Conservation (phyloP, 2,888 invertebrate species). For the Heteropelma amictum region DNA sequence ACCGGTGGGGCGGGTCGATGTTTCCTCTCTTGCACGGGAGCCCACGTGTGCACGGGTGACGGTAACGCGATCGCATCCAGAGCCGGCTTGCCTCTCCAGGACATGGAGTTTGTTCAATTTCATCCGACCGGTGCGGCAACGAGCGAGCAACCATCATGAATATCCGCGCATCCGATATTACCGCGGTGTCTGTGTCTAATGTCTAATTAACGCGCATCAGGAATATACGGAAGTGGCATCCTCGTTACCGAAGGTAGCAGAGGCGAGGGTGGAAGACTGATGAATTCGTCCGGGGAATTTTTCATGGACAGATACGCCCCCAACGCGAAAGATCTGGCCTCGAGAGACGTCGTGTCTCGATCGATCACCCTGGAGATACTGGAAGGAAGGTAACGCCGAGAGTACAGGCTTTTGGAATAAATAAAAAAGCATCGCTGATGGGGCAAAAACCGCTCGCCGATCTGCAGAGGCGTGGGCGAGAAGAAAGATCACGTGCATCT, state of each 20-base stretch:
- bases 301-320: slow-evolving; percentile 99
- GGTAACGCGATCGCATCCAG: slow-evolving; percentile 96
- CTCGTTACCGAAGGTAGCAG: slow-evolving; percentile 98
- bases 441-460: too few species aligned
- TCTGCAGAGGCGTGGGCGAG: slow-evolving; percentile 93
- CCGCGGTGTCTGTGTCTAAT: not conserved
- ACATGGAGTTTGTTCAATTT: slow-evolving; percentile 99
- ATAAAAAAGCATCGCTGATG: too few species aligned
- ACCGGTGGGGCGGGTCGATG: slow-evolving; percentile 72
- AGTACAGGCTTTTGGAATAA: too few species aligned
- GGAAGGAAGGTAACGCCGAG: slow-evolving; percentile 91
- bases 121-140: slow-evolving; percentile 92
- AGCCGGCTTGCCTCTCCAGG: slow-evolving; percentile 95
- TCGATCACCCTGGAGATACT: slow-evolving; percentile 98
- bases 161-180: not conserved
- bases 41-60: slow-evolving; percentile 98
- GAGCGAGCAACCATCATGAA: too few species aligned
- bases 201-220: slow-evolving; percentile 74
- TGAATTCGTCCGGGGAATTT: slow-evolving; percentile 96
- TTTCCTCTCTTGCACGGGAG: slow-evolving; percentile 99
- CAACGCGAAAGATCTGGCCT: slow-evolving; percentile 97
- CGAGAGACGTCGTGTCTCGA: slow-evolving; percentile 97
- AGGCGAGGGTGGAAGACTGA: slow-evolving; percentile 96
- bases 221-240: slow-evolving; percentile 98
- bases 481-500: slow-evolving; percentile 96